Base-by-base conservation (phyloP, 2,888 invertebrate species). In the Euproctis similis region DNA sequence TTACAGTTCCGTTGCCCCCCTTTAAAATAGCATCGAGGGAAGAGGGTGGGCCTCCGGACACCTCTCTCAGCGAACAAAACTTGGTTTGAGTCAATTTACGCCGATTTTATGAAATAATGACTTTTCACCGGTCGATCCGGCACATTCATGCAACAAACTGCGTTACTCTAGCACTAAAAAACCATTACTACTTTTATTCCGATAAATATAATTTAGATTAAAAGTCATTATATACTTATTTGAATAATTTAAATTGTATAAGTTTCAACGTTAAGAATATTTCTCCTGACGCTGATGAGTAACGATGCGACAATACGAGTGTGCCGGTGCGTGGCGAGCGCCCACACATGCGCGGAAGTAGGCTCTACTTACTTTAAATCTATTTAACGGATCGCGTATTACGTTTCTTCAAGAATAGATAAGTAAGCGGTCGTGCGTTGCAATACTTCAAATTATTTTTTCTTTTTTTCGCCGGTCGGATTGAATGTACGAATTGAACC, bases 401-500 rank as follows among this genome's bases (percentile, higher is more conserved):
- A 61, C 67, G 67, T 71, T 72, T 65, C 64, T 70, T 76, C 70
- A 69, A 74, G 76, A 70, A 75, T 71, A 70, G 71, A 71, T 71
- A 72, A 73, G 65, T 65, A 62, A 64, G 65, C 72, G 56, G 65
- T 74, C 73, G 70, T 69, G 69, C 69, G 67, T 66, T 59, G 58
- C 65, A 62, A 62, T 71, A 71, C 67, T 78, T 75, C 67, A 75
- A 76, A 80, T 81, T 78, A 74, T 77, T 73, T 77, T 72, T 77
- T n/a, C n/a, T n/a, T n/a, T n/a, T n/a, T n/a, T n/a, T n/a, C n/a
- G 70, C 70, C 72, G 70, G 68, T 70, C 59, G 58, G 67, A 68
- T 62, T 78, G 76, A 77, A 73, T 73, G 69, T 63, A 61, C 56
- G 73, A 75, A 76, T 67, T 71, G 77, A 72, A 74, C 71, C 74